Base-by-base conservation (phyloP, 2,888 invertebrate genomes). In the Anthrax anthrax region DNA sequence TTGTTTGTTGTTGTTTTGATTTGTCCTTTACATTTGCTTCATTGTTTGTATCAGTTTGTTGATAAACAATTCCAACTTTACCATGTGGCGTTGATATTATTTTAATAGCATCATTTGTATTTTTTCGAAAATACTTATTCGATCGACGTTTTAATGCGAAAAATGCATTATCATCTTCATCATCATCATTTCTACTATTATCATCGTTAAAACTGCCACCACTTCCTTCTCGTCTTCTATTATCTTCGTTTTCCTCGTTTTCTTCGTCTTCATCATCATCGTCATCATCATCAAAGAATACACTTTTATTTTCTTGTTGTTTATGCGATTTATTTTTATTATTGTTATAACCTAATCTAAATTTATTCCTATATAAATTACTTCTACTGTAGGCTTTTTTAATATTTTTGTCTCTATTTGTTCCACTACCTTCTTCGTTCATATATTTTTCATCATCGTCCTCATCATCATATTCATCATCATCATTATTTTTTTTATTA, bases 71-170 rank as follows among this genome's bases (percentile, higher is more conserved):
- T 50, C 70, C 68, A 44, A 70, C 70, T 54, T 68, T 68, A 18
- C 70, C 70, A 46, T 68, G 56, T 2, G 70, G 70, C 34, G 70
- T 70, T 6, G 69, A 67, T 47, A 70, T 69, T 17, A 70, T 69
- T 54, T 70, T 70, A 18, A 70, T 70, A 14, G 68, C 70, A 57
- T 68, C 69, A 44, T 69, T 68, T 37, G 64, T 59, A 44, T 65
- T 67, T 57, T 67, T 65, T 29, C 67, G 62, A 51, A 66, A 67
- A 51, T 69, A 69, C 23, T 63, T 65, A 18, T 58, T 58, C 36
- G 58, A 57, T 51, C 60, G 61, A 37, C 58, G 56, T 36, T 60
- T 61, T 32, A 60, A 60, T 17, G 61, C 58, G 49, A 60, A 60
- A 53, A 63, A 65, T 55, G 59, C 61, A 51, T 61, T 59, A 32